phyloP scores from a whole-genome alignment of 2,888 invertebrate genomes.

The Aspidiotus rigidus region DNA sequence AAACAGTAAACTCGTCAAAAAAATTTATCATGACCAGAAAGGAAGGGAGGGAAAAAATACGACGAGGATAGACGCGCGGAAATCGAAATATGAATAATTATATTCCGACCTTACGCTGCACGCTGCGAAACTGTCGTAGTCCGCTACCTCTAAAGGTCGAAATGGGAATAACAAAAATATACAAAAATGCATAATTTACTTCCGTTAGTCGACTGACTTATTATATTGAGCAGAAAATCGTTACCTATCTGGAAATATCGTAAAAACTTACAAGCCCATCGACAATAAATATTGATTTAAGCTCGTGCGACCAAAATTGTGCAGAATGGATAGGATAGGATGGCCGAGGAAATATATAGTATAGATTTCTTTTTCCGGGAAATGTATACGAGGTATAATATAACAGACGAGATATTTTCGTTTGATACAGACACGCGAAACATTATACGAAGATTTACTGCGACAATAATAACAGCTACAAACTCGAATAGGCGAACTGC shows the following conservation, averaged over 20 bases:
- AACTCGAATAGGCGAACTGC: background rate
- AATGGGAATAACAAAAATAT: too few species aligned
- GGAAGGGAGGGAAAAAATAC: too few species aligned
- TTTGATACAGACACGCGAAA: conserved; percentile 2
- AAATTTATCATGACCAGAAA: background rate
- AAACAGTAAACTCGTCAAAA: background rate
- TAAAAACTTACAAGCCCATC: background rate
- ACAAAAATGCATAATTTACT: too few species aligned
- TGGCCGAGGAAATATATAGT: too few species aligned
- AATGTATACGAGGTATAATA: background rate
- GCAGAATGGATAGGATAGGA: background rate
- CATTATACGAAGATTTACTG: conserved; percentile 4
- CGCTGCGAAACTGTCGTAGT: too few species aligned
- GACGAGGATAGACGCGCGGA: too few species aligned
- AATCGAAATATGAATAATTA: too few species aligned
- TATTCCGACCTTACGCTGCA: too few species aligned
- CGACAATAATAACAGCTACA: background rate
- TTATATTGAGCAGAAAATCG: too few species aligned
- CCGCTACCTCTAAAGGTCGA: too few species aligned
- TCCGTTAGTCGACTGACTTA: too few species aligned
- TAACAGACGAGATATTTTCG: background rate
- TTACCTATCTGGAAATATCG: too few species aligned
- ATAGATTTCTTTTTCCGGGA: background rate
- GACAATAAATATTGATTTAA: conserved; percentile 1
- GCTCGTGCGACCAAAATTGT: background rate